Base-by-base conservation (phyloP, 2,113 vertebrate genomes). In the Tiliqua scincoides region DNA sequence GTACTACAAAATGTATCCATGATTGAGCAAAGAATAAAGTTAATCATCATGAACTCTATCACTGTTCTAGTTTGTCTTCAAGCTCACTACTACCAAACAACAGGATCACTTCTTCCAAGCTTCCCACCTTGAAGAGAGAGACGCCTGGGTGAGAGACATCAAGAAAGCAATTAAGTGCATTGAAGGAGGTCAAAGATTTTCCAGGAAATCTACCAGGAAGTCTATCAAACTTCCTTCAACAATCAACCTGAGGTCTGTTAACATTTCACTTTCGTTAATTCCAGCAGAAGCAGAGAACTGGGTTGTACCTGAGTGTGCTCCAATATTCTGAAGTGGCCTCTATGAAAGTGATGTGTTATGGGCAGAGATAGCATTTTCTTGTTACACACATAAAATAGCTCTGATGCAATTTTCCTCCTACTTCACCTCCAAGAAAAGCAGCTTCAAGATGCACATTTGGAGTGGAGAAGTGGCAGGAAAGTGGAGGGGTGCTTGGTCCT, bases 41-140 rank as follows among this genome's bases (percentile, higher is more conserved):
- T 62, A 37, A 52, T 23, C 9, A 18, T 63, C 23, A 30, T 52
- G n/a, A 86, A 35, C 79, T 73, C 52, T n/a, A 3, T 73, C 67
- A 6, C 63, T 70, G 4, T 92, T 91, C 35, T 81, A 99, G 98
- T 95, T 99, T 90, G 98, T 99, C 65, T 98, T 99, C 93, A 99
- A 99, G 95, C 87, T 99, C 72, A 97, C 95, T 43, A 97, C 96
- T 0, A 88, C 91, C 57, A 98, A 98, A 93, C 98, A 98, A 74
- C 99, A 99, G 91, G 98, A 98, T 30, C 98, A 99, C 92, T 99
- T 97, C 94, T 99, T 99, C 90, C 99, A 99, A 95, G 98, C 99
- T 3, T 96, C 98, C 0, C 97, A 97, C 59, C 88, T 98, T 85
- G 98, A 98, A 84, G 99, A 99, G 89, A 97, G 98, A 92, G 99